Percentiles rank a stretch among this genome's conserved stretches.
Conservation (phyloP, 2,113 vertebrate species). For the Hippocampus comes region DNA sequence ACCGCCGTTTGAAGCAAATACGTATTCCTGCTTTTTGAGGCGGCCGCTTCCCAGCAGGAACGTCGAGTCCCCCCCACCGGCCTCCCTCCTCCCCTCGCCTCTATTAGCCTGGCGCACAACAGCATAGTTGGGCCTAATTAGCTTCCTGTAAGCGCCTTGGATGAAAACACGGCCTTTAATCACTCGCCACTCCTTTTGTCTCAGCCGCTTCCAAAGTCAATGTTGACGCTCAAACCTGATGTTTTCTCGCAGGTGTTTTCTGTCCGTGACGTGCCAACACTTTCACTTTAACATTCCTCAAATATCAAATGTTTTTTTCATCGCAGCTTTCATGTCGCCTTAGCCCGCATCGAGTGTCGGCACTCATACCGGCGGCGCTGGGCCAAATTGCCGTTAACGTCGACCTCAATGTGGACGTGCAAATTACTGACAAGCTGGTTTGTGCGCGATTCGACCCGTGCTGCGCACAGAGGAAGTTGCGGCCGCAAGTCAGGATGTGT, state of each 20-base stretch:
- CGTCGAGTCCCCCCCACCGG: slow-evolving; percentile 73
- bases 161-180: slow-evolving; percentile 83
- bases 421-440: neutral
- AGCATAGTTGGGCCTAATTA: slow-evolving; percentile 87
- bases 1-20: slow-evolving; percentile 53
- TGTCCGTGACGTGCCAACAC: slow-evolving; percentile 48
- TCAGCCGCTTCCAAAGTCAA: slow-evolving; percentile 90
- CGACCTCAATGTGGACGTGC: neutral
- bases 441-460: neutral
- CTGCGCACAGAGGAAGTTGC: neutral
- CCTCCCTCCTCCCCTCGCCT: slow-evolving; percentile 14
- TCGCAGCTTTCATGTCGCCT: neutral
- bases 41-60: slow-evolving; percentile 77
- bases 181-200: slow-evolving; percentile 83
- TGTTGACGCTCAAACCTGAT: slow-evolving; percentile 71
- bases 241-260: slow-evolving; percentile 65
- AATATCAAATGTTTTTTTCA: slow-evolving; percentile 61
- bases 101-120: slow-evolving; percentile 76
- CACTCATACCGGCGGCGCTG: neutral
- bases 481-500: neutral
- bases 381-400: neutral
- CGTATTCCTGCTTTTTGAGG: slow-evolving; percentile 80
- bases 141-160: slow-evolving; percentile 91
- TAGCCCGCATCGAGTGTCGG: neutral
- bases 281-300: slow-evolving; percentile 66